These are phyloP conservation scores for Danio jaintianensis DNA, from an alignment of 2,797 vertebrate genomes.

Conservation along the genomic window DNA sequence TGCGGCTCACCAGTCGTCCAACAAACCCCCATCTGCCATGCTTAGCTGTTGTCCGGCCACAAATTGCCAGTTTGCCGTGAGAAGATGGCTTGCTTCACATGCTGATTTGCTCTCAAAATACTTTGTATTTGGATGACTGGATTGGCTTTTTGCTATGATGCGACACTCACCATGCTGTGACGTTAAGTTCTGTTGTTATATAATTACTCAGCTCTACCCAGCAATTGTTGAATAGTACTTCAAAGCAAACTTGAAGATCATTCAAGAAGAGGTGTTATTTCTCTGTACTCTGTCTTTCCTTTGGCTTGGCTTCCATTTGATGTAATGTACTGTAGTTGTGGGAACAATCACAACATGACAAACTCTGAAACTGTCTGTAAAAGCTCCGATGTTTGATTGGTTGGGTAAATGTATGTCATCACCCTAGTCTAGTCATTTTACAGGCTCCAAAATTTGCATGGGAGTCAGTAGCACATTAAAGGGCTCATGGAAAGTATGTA, in stretches of 20 bases:
- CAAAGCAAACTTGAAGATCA: not conserved
- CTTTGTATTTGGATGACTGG: not conserved
- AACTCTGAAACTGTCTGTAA: not conserved
- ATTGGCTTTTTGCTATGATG: not conserved
- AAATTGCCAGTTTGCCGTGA: constrained; percentile 20
- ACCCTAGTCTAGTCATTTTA: not conserved
- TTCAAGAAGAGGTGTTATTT: not conserved
- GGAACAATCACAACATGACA: constrained; percentile 30
- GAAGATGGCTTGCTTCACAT: not conserved
- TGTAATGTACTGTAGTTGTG: not conserved
- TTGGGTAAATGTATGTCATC: constrained; percentile 13
- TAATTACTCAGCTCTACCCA: not conserved
- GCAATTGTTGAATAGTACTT: not conserved
- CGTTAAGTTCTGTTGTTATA: not conserved
- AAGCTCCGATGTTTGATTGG: not conserved
- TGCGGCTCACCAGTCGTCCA: not conserved
- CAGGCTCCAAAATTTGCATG: not conserved
- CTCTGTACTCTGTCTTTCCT: constrained; percentile 20
- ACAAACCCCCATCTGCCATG: not conserved
- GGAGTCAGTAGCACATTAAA: constrained; percentile 46
- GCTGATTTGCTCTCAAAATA: constrained; percentile 4
- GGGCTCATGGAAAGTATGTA: constrained; percentile 63
- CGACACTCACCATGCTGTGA: not conserved
- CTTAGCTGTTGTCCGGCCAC: not conserved
- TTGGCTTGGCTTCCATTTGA: constrained; percentile 3